A percentile compares a stretch with the other conserved stretches of the same genome.
Conservation (phyloP, 2,113 vertebrate genomes). For the Noturus placidus region DNA sequence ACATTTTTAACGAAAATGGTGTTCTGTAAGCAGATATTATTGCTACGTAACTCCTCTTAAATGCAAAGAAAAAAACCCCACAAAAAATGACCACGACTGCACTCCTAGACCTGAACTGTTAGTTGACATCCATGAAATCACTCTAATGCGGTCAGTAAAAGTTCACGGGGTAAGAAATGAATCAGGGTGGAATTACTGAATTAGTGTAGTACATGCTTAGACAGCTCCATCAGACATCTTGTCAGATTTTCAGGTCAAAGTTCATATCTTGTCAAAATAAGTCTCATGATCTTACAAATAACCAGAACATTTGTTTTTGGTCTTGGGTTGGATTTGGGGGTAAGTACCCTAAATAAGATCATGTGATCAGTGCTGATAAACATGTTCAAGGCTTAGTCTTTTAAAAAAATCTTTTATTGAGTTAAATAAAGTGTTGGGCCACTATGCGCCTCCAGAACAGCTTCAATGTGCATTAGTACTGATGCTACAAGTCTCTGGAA, state of each 20-base stretch:
- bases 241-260: constrained; percentile 64
- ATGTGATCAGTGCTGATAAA: not conserved
- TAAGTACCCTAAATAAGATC: constrained; percentile 35
- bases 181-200: constrained; percentile 45
- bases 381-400: not conserved
- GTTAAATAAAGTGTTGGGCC: not conserved
- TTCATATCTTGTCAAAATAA: constrained; percentile 68
- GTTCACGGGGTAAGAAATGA: constrained; percentile 62
- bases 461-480: not conserved
- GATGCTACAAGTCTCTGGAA: not conserved
- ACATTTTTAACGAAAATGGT: not conserved
- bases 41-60: not conserved
- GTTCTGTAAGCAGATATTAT: not conserved
- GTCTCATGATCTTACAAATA: constrained; percentile 59
- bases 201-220: constrained; percentile 63
- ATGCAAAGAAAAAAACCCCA: constrained; percentile 47
- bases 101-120: constrained; percentile 62
- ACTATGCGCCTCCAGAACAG: not conserved
- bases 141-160: constrained; percentile 68
- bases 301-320: constrained; percentile 59
- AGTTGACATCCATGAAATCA: constrained; percentile 71
- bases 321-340: constrained; percentile 28
- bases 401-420: not conserved
- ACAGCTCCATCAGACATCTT: constrained; percentile 57
- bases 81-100: constrained; percentile 34